Evolutionary conservation across 2,888 invertebrate genomes (phyloP), one percentile per base, ranked within the genome.

Genomic region (Ichneumoninae sp.): DNA sequence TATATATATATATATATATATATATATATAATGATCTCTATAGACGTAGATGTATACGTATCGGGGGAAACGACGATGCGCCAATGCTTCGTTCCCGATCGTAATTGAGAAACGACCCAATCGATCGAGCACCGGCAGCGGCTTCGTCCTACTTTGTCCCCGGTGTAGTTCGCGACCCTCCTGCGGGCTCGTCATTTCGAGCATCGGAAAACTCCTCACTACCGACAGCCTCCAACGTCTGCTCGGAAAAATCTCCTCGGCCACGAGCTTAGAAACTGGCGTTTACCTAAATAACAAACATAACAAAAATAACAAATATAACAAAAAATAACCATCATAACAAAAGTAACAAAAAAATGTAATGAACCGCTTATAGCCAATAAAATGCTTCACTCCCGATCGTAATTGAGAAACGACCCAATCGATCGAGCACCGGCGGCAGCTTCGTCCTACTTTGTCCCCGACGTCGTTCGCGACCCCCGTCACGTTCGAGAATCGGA

Each of bases 21-120:
- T 65, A 65, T 52, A 36, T 36, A 8, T 6, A n/a, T 63, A n/a
- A n/a, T n/a, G 7, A 10, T 40, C 47, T n/a, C 36, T 19, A 8
- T 16, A 44, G 2, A 16, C 5, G 16, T 60, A 13, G 6, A 6
- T 69, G 26, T 7, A 30, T 52, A 75, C 36, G 33, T 65, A 40
- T 76, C 1, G 16, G 44, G 22, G 54, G 3, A 16, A 26, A 60
- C n/a, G 60, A 40, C 44, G 70, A 79, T 52, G 52, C 57, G 47
- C 26, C 66, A 57, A 73, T 80, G 73, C 54, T 66, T 80, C 66
- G 52, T 57, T 65, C 52, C 54, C 73, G 50, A 73, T 80, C 73
- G 80, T 80, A 80, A 80, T 80, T 80, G 73, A 44, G 75, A 81
- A 81, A 81, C 75, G 81, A 76, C 50, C 40, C 69, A 47, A 81